A percentile compares a stretch with the other conserved stretches of the same genome.
These are phyloP conservation scores for Calliopsis andreniformis DNA, from an alignment of 1,140 invertebrate species.

Conservation along the genomic window DNA sequence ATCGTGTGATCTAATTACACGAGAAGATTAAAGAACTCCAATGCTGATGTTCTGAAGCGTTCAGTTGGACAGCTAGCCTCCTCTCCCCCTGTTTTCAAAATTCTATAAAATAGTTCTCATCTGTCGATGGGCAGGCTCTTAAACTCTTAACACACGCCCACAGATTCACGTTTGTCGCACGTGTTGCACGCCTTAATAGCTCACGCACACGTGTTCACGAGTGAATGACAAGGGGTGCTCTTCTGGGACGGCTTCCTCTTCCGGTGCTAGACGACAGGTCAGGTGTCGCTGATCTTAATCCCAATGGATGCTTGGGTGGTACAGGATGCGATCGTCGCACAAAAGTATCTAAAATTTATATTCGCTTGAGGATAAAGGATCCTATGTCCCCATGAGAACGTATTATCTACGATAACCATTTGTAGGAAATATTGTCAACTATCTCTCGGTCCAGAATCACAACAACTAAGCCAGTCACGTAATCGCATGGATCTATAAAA, in stretches of 20 bases:
- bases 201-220: conserved; percentile 61
- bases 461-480: neutral
- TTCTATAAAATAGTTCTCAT: neutral
- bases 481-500: neutral
- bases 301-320: conserved; percentile 43
- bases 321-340: conserved; percentile 52
- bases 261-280: conserved; percentile 64
- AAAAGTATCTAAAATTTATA: conserved; percentile 26
- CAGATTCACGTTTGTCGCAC: conserved; percentile 53
- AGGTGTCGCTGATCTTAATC: conserved; percentile 66
- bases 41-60: no score
- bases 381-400: no score
- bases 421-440: neutral
- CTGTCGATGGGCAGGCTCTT: neutral
- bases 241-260: conserved; percentile 63
- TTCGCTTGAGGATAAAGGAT: conserved; percentile 1
- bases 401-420: conserved; percentile 16
- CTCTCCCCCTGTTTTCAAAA: no score
- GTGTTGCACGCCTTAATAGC: conserved; percentile 50
- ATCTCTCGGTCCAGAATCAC: conserved; percentile 5
- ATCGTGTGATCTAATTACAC: no score
- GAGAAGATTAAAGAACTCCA: no score
- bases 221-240: conserved; percentile 49
- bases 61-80: no score
- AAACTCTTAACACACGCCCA: neutral